phyloP scores from a whole-genome alignment of 2,888 invertebrate genomes.

The Molanna angustata region DNA sequence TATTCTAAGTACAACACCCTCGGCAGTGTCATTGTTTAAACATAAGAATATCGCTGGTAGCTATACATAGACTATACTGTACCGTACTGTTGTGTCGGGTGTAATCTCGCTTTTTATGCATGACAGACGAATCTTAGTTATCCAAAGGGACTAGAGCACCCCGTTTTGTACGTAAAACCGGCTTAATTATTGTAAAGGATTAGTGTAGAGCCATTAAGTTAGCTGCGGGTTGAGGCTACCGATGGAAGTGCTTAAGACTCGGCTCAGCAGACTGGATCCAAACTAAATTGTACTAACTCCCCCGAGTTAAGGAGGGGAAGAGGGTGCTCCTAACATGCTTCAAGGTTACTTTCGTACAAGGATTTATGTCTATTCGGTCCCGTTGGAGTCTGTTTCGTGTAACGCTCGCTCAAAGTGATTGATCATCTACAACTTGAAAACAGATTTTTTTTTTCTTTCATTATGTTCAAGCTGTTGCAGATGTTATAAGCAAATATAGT shows the following conservation, averaged over 20 bases:
- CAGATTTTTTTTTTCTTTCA: too few relatives aligned
- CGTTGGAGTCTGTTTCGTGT: too few relatives aligned
- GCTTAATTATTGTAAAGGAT: conserved; percentile 23
- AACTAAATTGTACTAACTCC: conserved; percentile 29
- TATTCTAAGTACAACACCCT: too few relatives aligned
- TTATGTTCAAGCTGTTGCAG: too few relatives aligned
- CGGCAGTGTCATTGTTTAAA: too few relatives aligned
- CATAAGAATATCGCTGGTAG: too few relatives aligned
- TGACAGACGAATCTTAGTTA: not conserved
- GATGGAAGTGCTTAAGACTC: conserved; percentile 31
- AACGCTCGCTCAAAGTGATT: too few relatives aligned
- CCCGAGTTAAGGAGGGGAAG: too few relatives aligned
- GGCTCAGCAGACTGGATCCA: conserved; percentile 29
- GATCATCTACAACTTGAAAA: too few relatives aligned
- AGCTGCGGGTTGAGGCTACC: conserved; percentile 25
- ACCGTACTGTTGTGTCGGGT: not conserved
- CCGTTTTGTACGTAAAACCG: conserved; percentile 20
- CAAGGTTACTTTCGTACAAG: conserved; percentile 9
- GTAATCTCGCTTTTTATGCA: not conserved
- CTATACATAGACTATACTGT: too few relatives aligned
- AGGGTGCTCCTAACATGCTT: conserved; percentile 8
- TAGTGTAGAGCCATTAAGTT: conserved; percentile 22
- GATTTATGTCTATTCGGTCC: too few relatives aligned
- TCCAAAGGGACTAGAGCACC: conserved; percentile 13
- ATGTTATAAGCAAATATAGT: too few relatives aligned